These are phyloP conservation scores for Dendrocopos noguchii DNA, from an alignment of 2,113 vertebrate species.

Conservation along the genomic window DNA sequence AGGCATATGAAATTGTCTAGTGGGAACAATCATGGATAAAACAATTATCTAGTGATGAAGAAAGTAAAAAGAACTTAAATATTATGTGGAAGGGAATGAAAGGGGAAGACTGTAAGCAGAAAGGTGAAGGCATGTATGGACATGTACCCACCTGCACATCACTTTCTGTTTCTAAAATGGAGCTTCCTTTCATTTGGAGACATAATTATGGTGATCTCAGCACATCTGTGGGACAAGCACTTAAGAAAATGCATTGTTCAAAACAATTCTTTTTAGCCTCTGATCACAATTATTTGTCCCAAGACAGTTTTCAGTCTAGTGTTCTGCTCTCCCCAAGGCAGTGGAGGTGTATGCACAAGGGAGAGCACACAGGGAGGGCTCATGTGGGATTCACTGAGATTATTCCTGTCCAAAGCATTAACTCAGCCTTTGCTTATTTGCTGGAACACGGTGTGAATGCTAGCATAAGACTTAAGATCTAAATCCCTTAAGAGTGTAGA, in stretches of 20 bases:
- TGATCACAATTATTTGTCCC: not conserved
- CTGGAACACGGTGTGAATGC: not conserved
- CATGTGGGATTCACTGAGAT: not conserved
- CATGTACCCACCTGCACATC: not conserved
- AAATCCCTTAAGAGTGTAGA: not conserved
- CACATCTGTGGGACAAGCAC: not conserved
- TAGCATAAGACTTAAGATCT: not conserved
- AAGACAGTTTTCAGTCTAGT: not conserved
- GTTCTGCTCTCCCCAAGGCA: not conserved
- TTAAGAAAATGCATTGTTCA: not conserved
- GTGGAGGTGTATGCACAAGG: not conserved
- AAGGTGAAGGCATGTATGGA: not conserved
- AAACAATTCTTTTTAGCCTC: not conserved
- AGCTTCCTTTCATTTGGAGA: not conserved
- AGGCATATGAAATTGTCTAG: not conserved
- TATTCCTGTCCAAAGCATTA: not conserved
- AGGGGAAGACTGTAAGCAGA: not conserved
- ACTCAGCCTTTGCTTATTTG: not conserved
- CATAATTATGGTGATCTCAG: not conserved
- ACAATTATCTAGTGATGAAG: not conserved
- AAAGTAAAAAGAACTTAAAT: not conserved
- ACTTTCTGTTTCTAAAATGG: not conserved
- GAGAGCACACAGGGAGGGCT: not conserved
- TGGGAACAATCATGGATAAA: not conserved
- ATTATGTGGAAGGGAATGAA: not conserved